Conservation (phyloP, 2,888 invertebrate species). For the Cantharis rufa region DNA sequence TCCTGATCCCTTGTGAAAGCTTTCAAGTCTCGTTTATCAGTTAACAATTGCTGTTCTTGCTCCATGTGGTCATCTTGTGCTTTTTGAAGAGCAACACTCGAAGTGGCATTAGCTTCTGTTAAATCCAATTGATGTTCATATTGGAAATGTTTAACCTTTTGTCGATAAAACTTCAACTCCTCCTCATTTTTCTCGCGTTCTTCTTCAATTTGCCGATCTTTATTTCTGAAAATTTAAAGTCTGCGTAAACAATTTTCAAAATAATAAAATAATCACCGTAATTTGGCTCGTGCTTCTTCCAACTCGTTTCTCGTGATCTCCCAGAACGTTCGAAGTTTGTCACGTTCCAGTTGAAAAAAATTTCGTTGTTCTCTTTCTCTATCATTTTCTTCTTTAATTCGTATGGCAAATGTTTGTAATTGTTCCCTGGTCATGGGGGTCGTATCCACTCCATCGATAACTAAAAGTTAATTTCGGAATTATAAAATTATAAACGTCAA, state of each 20-base stretch:
- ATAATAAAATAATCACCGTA: slow-evolving; percentile 59
- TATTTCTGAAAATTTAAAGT: slow-evolving; percentile 58
- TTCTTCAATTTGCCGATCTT: slow-evolving; percentile 87
- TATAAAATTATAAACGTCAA: background rate
- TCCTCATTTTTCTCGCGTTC: slow-evolving; percentile 84
- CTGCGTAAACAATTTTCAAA: background rate
- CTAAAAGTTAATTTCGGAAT: slow-evolving; percentile 4
- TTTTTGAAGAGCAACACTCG: slow-evolving; percentile 77
- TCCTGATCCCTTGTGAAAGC: slow-evolving; percentile 71
- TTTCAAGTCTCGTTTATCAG: slow-evolving; percentile 72
- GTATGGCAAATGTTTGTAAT: slow-evolving; percentile 84
- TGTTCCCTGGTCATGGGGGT: slow-evolving; percentile 92
- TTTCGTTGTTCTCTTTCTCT: slow-evolving; percentile 94
- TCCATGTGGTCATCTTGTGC: slow-evolving; percentile 81
- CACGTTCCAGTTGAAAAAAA: slow-evolving; percentile 92
- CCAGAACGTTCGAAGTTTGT: slow-evolving; percentile 94
- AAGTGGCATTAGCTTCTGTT: slow-evolving; percentile 83
- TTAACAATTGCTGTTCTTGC: slow-evolving; percentile 76
- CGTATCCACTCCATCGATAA: slow-evolving; percentile 90
- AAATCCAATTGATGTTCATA: slow-evolving; percentile 88
- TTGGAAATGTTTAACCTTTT: slow-evolving; percentile 90
- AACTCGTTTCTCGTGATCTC: slow-evolving; percentile 90
- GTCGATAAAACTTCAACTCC: slow-evolving; percentile 85
- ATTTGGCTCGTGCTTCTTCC: slow-evolving; percentile 77
- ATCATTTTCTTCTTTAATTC: slow-evolving; percentile 88